These are phyloP conservation scores for Pachycephus smyrnensis DNA, from an alignment of 2,888 invertebrate species.

Conservation along the genomic window DNA sequence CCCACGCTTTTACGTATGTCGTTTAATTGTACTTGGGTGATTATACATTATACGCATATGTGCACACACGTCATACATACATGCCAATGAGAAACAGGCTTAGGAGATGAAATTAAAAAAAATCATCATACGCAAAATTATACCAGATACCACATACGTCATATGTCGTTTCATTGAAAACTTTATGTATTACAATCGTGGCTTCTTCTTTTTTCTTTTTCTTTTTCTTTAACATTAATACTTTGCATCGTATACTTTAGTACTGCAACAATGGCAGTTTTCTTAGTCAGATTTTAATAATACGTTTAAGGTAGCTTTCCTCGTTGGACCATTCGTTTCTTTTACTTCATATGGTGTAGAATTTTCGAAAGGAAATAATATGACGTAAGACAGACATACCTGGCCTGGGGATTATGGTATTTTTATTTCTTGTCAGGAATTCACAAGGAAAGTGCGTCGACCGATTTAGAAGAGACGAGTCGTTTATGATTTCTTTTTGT, in stretches of 20 bases:
- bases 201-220: not conserved
- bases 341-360: not conserved
- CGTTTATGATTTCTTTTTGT: not conserved
- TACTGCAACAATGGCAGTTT: not conserved
- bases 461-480: not conserved
- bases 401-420: not conserved
- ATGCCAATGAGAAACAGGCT: not conserved
- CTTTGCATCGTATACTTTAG: not conserved
- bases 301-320: not conserved
- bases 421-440: not conserved
- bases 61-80: not conserved
- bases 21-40: conserved; percentile 1
- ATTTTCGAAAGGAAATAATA: not conserved
- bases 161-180: not conserved
- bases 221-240: not conserved
- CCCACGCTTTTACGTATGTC: conserved; percentile 1
- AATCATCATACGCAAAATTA: not conserved
- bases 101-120: not conserved
- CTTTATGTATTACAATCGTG: not conserved
- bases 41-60: not conserved
- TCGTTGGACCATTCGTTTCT: not conserved
- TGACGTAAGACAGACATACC: not conserved
- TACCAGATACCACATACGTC: not conserved
- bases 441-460: not conserved
- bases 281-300: not conserved